phyloP scores from a whole-genome alignment of 1,140 invertebrate species.

The Acyrthosiphon pisum region DNA sequence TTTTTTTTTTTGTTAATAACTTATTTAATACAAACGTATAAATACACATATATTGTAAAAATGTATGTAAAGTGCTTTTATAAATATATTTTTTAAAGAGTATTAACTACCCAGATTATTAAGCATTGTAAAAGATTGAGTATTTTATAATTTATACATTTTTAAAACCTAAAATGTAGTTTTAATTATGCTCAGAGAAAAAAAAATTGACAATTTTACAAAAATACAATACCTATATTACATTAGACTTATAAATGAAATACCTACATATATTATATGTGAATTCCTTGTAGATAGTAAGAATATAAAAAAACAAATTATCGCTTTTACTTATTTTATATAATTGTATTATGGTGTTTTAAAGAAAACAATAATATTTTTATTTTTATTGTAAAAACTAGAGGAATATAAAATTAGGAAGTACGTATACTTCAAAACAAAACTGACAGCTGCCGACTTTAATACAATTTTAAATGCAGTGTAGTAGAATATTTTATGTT shows the following conservation, averaged over 20 bases:
- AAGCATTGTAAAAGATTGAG: background rate
- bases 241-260: background rate
- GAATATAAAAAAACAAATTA: background rate
- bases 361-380: background rate
- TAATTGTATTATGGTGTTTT: background rate
- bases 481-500: background rate
- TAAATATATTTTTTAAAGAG: background rate
- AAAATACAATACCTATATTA: background rate
- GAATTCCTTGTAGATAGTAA: background rate
- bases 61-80: background rate
- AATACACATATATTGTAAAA: background rate
- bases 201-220: background rate
- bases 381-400: background rate
- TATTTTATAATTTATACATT: background rate
- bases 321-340: background rate
- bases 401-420: background rate
- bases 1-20: background rate
- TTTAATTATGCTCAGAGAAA: background rate
- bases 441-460: background rate
- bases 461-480: background rate
- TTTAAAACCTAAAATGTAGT: background rate
- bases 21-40: background rate
- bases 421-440: background rate
- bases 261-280: background rate
- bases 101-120: background rate